Base-by-base conservation (phyloP, 2,888 invertebrate genomes). In the Liposcelis brunnea region DNA sequence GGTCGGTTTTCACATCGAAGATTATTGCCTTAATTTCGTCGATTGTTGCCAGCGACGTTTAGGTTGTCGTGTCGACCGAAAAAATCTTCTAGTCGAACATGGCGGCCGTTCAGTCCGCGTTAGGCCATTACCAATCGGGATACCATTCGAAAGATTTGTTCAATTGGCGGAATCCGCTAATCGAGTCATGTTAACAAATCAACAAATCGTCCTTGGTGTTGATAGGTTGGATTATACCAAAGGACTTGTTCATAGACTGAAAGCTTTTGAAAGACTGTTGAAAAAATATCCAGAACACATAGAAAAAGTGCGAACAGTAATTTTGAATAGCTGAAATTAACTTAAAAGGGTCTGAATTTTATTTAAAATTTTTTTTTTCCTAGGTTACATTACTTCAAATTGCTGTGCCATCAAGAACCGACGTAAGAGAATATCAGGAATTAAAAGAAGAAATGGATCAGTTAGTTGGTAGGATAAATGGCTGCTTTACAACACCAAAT, bases 141-240 rank as follows among this genome's bases (percentile, higher is more conserved):
- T 90, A 52, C 89, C 89, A 0, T 89, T 77, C 59, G 85, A 87
- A 50, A 70, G 85, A 56, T 87, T 87, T 58, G 83, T 83, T 11
- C 74, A 80, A 48, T 62, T 89, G 49, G 83, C 89, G 1, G 72
- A 81, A 59, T 77, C 70, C 19, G 71, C 77, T 45, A 67, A 69
- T 1, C 66, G 63, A 54, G 66, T 72, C 2, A 61, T 86, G 53
- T 71, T 78, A 51, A 79, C 77, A 1, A 80, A 71, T 56, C 81
- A 82, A 59, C 80, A 49, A 64, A 76, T 89, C 15, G 80, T 89
- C 50, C 66, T 90, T 47, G 89, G 89, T 11, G 89, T 90, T 6
- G 90, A 90, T 62, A 74, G 89, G 51, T 69, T 90, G 49, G 90
- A 90, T 60, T 90, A 90, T 58, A 90, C 89, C 43, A 90, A 90